These are phyloP conservation scores for Chaetodon auriga DNA, from an alignment of 2,113 vertebrate genomes.

Conservation along the genomic window DNA sequence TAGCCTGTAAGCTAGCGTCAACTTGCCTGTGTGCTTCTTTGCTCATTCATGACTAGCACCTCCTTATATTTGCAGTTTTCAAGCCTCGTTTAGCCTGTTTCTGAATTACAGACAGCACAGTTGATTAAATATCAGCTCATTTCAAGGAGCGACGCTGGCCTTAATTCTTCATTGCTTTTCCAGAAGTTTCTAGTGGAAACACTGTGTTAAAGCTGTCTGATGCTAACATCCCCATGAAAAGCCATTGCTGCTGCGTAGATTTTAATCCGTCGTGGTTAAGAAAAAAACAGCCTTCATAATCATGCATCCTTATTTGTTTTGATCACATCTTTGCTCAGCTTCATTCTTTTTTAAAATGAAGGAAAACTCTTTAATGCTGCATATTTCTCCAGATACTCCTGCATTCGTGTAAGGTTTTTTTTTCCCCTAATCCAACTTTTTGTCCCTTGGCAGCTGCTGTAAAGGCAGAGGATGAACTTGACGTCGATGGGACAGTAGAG, in stretches of 20 bases:
- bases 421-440: background rate
- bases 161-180: conserved; percentile 21
- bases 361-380: background rate
- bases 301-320: background rate
- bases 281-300: background rate
- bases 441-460: conserved; percentile 62
- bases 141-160: background rate
- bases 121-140: background rate
- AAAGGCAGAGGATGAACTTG: conserved; percentile 85
- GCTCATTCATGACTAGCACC: background rate
- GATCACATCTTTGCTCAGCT: background rate
- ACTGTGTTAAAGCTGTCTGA: background rate
- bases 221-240: background rate
- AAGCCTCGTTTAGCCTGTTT: background rate
- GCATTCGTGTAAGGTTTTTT: background rate
- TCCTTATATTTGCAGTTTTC: background rate
- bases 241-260: background rate
- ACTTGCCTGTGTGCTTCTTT: conserved; percentile 15
- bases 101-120: background rate
- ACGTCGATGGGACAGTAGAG: conserved; percentile 90
- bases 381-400: background rate
- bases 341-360: background rate
- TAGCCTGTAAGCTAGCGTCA: conserved; percentile 56
- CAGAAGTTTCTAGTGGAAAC: conserved; percentile 49
- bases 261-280: background rate